Conservation (phyloP, 2,888 invertebrate species). For the Orthosia gracilis region DNA sequence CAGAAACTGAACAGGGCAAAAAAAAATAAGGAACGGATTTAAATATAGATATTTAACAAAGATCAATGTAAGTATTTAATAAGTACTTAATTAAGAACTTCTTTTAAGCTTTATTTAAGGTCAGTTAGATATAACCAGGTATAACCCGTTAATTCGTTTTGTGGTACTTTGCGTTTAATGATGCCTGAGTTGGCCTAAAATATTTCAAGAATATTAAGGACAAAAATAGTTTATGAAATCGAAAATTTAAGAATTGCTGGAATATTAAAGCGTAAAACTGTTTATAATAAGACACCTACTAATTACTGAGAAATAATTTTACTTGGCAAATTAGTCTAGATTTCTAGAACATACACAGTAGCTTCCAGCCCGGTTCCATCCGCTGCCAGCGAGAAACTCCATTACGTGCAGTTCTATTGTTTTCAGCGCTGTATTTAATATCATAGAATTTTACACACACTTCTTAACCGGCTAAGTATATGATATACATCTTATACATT, state of each 20-base stretch:
- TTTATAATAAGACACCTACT: neutral
- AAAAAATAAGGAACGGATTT: neutral
- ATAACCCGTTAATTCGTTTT: slow-evolving; percentile 45
- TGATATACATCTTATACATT: slow-evolving; percentile 31
- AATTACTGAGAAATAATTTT: neutral
- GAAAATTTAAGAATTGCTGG: neutral
- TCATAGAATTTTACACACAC: slow-evolving; percentile 22
- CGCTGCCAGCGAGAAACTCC: neutral
- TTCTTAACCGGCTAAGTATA: slow-evolving; percentile 34
- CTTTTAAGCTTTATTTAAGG: slow-evolving; percentile 4
- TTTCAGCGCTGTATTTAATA: slow-evolving; percentile 13
- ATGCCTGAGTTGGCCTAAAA: slow-evolving; percentile 13
- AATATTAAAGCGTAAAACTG: slow-evolving; percentile 35
- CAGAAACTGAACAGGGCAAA: neutral
- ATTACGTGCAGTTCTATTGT: slow-evolving; percentile 11
- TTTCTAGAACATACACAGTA: neutral
- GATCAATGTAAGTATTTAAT: slow-evolving; percentile 26
- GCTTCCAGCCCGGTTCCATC: neutral
- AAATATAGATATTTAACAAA: slow-evolving; percentile 13
- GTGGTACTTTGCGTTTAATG: slow-evolving; percentile 41
- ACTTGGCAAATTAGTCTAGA: neutral
- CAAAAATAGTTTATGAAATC: neutral
- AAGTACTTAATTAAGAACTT: slow-evolving; percentile 18
- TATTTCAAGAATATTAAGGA: slow-evolving; percentile 32
- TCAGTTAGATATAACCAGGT: slow-evolving; percentile 20